Evolutionary conservation across 2,888 invertebrate species (phyloP), one percentile per base, ranked within the genome.

Genomic region (Lymantria monacha): DNA sequence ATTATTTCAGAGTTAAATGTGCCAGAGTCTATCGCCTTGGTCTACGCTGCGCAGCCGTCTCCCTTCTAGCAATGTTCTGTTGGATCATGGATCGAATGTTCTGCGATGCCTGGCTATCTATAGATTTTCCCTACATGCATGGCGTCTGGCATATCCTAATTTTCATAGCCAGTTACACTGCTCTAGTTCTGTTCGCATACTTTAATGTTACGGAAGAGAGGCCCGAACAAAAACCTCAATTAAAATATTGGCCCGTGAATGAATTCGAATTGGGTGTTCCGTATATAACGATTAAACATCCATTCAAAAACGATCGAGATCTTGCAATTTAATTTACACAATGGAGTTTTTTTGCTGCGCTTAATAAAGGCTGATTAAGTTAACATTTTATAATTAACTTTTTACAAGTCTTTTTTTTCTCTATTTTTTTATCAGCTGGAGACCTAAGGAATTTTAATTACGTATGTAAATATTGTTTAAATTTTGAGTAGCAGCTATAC

Each of bases 91-190:
- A 96, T 83, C 91, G 95, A 8, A 82, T 96, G 72, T 95, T 96
- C 79, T 97, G 96, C 78, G 95, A 96, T 66, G 93, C 94, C 13
- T 96, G 96, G 96, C 93, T 95, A 1, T 92, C 93, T 11, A 92
- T 96, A 10, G 94, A 95, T 83, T 96, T 97, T 69, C 96, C 96
- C 0, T 96, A 96, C 82, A 92, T 97, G 71, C 96, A 97, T 77
- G 96, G 95, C 10, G 91, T 96, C 13, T 97, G 96, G 96, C 96
- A 97, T 78, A 86, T 97, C 11, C 93, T 96, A 48, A 96, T 96
- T 62, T 96, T 95, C 71, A 95, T 96, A 46, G 94, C 96, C 0
- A 93, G 95, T 33, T 96, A 96, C 69, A 95, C 95, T 7, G 94
- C 94, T 11, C 92, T 95, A 13, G 96, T 96, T 7, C 91, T 96